Percentiles rank a stretch among this genome's conserved stretches.
These are phyloP conservation scores for Lasiurus borealis DNA, from an alignment of 2,113 vertebrate genomes.

Conservation along the genomic window DNA sequence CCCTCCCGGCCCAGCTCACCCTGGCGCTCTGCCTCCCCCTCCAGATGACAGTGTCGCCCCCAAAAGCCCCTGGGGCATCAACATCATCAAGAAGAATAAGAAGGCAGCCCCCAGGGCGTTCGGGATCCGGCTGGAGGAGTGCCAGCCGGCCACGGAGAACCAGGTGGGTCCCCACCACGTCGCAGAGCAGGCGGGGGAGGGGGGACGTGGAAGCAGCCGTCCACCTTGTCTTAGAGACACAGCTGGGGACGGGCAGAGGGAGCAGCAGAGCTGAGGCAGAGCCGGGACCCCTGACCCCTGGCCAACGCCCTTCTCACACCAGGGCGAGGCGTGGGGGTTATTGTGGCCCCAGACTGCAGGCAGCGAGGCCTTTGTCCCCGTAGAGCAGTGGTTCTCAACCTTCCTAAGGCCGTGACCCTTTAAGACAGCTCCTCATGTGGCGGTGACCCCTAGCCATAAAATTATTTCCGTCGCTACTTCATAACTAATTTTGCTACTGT, in stretches of 20 bases:
- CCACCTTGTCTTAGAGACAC: not conserved
- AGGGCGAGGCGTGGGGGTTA: fast-evolving
- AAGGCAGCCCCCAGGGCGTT: slow-evolving; percentile 93
- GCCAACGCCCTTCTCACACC: not conserved
- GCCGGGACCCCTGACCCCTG: too few relatives aligned
- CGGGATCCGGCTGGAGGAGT: slow-evolving; percentile 96
- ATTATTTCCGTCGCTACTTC: too few relatives aligned
- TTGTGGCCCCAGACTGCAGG: not conserved
- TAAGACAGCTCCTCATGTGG: too few relatives aligned
- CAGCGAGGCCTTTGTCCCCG: not conserved
- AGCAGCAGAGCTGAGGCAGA: not conserved
- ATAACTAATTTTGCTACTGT: too few relatives aligned
- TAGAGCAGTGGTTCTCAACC: too few relatives aligned
- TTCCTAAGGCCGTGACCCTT: too few relatives aligned
- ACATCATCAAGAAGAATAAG: slow-evolving; percentile 98
- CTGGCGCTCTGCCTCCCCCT: not conserved
- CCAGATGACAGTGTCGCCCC: slow-evolving; percentile 83
- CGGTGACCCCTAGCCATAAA: too few relatives aligned
- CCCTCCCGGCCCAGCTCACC: not conserved
- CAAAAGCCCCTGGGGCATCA: slow-evolving; percentile 96
- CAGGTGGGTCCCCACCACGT: slow-evolving; percentile 87
- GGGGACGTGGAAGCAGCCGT: not conserved
- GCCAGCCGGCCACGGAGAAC: slow-evolving; percentile 94
- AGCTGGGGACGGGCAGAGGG: not conserved
- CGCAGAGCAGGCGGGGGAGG: not conserved